Conservation (phyloP, 1,140 invertebrate species). For the Drosophila sproati region DNA sequence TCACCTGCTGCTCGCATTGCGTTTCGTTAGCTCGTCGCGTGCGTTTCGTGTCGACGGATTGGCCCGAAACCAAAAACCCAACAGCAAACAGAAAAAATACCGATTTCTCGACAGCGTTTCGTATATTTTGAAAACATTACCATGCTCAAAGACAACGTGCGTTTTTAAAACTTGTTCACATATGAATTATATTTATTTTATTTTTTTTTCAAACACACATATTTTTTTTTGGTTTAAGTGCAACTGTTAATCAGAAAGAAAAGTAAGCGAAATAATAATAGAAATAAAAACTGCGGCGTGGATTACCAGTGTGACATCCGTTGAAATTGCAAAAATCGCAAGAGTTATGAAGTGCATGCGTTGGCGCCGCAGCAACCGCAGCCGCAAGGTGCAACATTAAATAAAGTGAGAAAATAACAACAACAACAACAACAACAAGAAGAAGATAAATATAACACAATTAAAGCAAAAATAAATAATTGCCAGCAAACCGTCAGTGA, state of each 20-base stretch:
- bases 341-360: slow-evolving; percentile 40
- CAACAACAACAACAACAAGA: slow-evolving; percentile 14
- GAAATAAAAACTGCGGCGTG: slow-evolving; percentile 50
- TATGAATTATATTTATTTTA: no score
- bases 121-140: slow-evolving; percentile 14
- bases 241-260: neutral
- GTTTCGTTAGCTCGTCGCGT: slow-evolving; percentile 68
- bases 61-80: slow-evolving; percentile 19
- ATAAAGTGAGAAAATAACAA: neutral
- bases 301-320: slow-evolving; percentile 67
- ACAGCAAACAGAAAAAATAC: neutral
- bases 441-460: neutral
- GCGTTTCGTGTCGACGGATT: slow-evolving; percentile 60
- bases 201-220: neutral
- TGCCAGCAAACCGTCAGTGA: slow-evolving; percentile 16
- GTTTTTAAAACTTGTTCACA: neutral
- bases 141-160: slow-evolving; percentile 28
- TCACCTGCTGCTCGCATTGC: slow-evolving; percentile 54
- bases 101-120: slow-evolving; percentile 16
- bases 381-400: slow-evolving; percentile 42
- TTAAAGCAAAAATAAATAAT: slow-evolving; percentile 1
- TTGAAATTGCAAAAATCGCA: slow-evolving; percentile 8
- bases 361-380: slow-evolving; percentile 42
- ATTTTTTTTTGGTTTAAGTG: slow-evolving; percentile 36
- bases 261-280: slow-evolving; percentile 10